Evolutionary conservation across 1,140 invertebrate genomes (phyloP).

Genomic region (Hydropsyche tenuis): DNA sequence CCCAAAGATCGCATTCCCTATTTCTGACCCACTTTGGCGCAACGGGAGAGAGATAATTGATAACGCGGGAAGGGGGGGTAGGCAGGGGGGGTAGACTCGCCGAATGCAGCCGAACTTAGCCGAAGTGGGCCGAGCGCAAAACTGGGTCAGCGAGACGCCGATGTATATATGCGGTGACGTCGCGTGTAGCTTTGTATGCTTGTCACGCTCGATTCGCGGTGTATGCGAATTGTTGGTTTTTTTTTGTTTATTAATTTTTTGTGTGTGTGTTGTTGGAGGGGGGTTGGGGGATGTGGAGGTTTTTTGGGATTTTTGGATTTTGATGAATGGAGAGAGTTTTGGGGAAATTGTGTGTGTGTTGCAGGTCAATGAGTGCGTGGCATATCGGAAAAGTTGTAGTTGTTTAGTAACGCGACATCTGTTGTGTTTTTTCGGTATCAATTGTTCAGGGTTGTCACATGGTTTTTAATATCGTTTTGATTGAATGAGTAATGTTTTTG

Average conservation of each 20-base stretch:
- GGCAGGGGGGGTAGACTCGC: background rate
- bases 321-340: no score
- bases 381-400: no score
- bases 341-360: no score
- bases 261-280: no score
- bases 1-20: conserved; percentile 24
- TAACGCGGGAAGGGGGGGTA: background rate
- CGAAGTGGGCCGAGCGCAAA: conserved; percentile 16
- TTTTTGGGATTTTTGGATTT: no score
- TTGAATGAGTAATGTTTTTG: no score
- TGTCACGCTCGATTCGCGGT: background rate
- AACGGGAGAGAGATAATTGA: conserved; percentile 24
- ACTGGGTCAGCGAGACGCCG: conserved; percentile 20
- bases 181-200: conserved; percentile 13
- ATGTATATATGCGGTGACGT: background rate
- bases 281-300: no score
- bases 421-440: no score
- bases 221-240: background rate
- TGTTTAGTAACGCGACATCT: no score
- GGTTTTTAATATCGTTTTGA: no score
- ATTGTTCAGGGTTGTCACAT: no score
- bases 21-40: conserved; percentile 18
- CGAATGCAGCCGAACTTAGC: conserved; percentile 5
- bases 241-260: background rate
- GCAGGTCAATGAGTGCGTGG: no score